A percentile compares a stretch with the other conserved stretches of the same genome.
These are phyloP conservation scores for Charadrius vociferus DNA, from an alignment of 2,113 vertebrate species.

Conservation along the genomic window DNA sequence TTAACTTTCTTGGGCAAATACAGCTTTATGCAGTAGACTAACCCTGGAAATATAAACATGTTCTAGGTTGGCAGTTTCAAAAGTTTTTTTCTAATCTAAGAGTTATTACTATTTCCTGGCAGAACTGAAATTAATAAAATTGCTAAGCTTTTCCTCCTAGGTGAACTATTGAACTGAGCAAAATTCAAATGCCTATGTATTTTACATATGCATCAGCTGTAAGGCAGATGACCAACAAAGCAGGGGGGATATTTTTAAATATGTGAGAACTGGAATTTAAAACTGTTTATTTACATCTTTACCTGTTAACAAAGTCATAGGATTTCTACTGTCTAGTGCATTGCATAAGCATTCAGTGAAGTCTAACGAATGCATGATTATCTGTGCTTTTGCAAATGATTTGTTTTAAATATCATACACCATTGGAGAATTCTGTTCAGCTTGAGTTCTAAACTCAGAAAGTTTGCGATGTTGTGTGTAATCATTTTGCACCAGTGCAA, in stretches of 20 bases:
- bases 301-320: background rate
- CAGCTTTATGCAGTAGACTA: background rate
- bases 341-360: background rate
- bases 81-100: background rate
- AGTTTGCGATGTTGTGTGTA: background rate
- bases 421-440: background rate
- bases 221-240: background rate
- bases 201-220: background rate
- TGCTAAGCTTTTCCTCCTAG: background rate
- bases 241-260: background rate
- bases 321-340: background rate
- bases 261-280: background rate
- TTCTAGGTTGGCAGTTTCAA: background rate
- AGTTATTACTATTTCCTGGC: background rate
- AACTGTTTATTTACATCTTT: background rate
- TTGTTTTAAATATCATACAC: background rate
- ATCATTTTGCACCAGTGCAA: background rate
- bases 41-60: background rate
- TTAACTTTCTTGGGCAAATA: background rate
- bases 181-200: background rate
- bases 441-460: background rate
- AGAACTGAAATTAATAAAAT: background rate
- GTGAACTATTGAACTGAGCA: background rate
- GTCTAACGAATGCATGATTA: background rate
- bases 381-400: background rate